phyloP scores from a whole-genome alignment of 2,888 invertebrate genomes.

The Epicampocera succincta region DNA sequence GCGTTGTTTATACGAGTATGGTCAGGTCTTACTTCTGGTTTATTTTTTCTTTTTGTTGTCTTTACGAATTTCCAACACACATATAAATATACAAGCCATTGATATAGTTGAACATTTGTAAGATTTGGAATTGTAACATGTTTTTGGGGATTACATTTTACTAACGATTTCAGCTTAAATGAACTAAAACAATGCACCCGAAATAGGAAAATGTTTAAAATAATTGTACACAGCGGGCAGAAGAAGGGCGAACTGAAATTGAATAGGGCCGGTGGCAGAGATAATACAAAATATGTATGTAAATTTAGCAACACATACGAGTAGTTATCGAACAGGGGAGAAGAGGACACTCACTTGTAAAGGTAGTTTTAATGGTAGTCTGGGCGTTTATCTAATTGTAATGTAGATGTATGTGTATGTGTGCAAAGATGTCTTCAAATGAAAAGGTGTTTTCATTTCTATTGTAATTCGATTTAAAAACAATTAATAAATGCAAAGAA shows the following conservation, averaged over 20 bases:
- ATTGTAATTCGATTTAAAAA: too few relatives aligned
- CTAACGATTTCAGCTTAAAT: conserved; percentile 44
- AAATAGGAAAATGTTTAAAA: conserved; percentile 9
- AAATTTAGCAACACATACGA: conserved; percentile 16
- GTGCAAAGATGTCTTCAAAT: too few relatives aligned
- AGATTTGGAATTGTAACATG: conserved; percentile 39
- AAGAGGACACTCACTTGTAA: conserved; percentile 7
- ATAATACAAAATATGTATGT: conserved; percentile 27
- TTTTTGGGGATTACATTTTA: conserved; percentile 47
- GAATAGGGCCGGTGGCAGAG: conserved; percentile 1
- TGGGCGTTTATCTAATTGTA: too few relatives aligned
- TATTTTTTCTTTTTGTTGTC: not conserved
- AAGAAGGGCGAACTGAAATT: not conserved
- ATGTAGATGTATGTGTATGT: too few relatives aligned
- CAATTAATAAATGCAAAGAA: too few relatives aligned
- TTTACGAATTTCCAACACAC: not conserved
- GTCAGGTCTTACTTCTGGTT: not conserved
- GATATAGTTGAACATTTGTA: conserved; percentile 9
- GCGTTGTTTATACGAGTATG: not conserved
- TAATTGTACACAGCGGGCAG: not conserved
- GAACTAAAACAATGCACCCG: conserved; percentile 31
- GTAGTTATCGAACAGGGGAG: not conserved
- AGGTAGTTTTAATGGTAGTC: too few relatives aligned
- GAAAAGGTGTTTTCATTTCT: too few relatives aligned
- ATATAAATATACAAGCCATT: not conserved